A percentile compares a stretch with the other conserved stretches of the same genome.
These are phyloP conservation scores for Lamproptera curius DNA, from an alignment of 2,888 invertebrate genomes.

Conservation along the genomic window DNA sequence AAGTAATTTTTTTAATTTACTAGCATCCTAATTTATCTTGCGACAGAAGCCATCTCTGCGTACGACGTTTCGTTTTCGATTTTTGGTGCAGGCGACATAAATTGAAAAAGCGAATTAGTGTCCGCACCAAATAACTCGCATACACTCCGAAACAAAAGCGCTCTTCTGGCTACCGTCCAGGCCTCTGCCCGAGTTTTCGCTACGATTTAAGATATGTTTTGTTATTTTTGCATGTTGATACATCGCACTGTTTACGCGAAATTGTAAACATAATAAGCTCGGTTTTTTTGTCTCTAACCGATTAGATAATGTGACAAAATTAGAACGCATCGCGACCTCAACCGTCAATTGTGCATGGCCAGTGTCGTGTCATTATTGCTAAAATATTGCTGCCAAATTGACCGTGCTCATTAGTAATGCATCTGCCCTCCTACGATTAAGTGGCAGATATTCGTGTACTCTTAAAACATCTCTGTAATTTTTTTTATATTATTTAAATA, in stretches of 20 bases:
- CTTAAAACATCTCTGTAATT: too few species aligned
- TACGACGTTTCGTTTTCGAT: too few species aligned
- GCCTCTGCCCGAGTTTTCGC: conserved; percentile 44
- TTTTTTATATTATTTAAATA: too few species aligned
- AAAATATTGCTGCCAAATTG: background rate
- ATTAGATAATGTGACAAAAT: conserved; percentile 16
- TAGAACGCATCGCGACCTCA: conserved; percentile 15
- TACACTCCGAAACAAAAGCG: conserved; percentile 41
- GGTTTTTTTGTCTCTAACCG: conserved; percentile 4
- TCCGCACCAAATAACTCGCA: conserved; percentile 27
- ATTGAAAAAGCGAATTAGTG: conserved; percentile 10
- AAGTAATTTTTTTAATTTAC: too few species aligned
- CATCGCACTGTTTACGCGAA: conserved; percentile 39
- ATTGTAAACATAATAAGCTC: conserved; percentile 8
- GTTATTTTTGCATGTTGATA: conserved; percentile 51
- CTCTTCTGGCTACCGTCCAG: conserved; percentile 51
- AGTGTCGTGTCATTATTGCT: background rate
- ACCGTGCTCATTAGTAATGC: background rate
- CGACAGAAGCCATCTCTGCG: too few species aligned
- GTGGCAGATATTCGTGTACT: background rate
- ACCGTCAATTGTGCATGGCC: background rate
- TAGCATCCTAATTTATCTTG: too few species aligned
- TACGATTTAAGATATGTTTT: conserved; percentile 58
- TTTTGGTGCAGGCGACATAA: background rate
- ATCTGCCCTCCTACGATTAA: background rate